Conservation (phyloP, 2,797 vertebrate genomes). For the Anniella stebbinsi region DNA sequence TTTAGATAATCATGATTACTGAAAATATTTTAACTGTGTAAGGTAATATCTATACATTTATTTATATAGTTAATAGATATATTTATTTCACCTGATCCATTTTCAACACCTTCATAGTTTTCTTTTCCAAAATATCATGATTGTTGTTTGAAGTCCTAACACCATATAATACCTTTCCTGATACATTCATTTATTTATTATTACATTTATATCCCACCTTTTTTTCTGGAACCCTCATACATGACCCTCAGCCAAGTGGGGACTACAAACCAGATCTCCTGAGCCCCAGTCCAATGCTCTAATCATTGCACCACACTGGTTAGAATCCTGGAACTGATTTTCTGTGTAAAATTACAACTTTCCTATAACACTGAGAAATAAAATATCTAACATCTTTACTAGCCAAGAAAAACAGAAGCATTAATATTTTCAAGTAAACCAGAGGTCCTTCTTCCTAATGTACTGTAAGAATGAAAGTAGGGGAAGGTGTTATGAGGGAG, state of each 20-base stretch:
- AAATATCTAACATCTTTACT: neutral
- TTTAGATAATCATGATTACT: neutral
- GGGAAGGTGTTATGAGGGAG: neutral
- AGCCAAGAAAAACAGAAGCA: neutral
- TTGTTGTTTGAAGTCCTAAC: neutral
- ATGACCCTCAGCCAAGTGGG: too few species aligned
- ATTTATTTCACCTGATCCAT: neutral
- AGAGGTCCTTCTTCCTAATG: neutral
- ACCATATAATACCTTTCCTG: neutral
- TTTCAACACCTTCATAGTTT: neutral
- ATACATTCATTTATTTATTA: too few species aligned
- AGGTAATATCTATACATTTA: too few species aligned
- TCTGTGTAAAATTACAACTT: neutral
- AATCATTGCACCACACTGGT: too few species aligned
- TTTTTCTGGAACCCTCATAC: too few species aligned
- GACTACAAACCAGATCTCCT: too few species aligned
- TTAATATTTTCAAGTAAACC: neutral
- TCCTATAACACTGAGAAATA: neutral
- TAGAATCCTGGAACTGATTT: neutral
- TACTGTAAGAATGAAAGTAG: conserved; percentile 24
- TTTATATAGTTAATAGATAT: neutral
- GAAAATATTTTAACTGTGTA: neutral
- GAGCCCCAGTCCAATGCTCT: neutral
- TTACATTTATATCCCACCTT: too few species aligned
- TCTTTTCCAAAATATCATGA: neutral